Conservation (phyloP, 2,113 vertebrate species). For the Promerops cafer region DNA sequence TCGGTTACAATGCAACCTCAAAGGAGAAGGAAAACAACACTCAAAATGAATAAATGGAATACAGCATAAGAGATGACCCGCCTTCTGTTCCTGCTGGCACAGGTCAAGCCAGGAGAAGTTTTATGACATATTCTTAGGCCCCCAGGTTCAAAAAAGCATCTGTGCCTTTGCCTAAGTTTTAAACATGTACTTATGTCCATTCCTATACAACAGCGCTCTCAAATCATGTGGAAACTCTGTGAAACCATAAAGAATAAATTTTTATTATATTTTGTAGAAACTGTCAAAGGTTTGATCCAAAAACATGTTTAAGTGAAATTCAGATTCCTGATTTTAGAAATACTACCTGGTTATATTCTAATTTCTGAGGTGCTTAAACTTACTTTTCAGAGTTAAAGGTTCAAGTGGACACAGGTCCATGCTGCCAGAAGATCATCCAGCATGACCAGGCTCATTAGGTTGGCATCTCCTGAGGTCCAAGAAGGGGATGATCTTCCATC, state of each 20-base stretch:
- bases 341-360: neutral
- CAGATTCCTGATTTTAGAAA: neutral
- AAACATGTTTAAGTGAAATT: neutral
- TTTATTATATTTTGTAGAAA: neutral
- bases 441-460: fast-evolving
- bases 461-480: neutral
- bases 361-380: neutral
- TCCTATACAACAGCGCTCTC: neutral
- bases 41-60: neutral
- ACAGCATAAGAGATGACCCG: neutral
- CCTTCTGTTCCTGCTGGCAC: neutral
- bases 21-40: neutral
- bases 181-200: neutral
- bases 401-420: neutral
- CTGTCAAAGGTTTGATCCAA: neutral
- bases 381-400: neutral
- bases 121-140: neutral
- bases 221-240: neutral
- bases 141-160: neutral
- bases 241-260: neutral
- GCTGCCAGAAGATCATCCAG: neutral
- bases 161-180: neutral
- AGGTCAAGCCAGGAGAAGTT: neutral
- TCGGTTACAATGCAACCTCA: neutral
- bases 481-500: neutral